phyloP scores from a whole-genome alignment of 1,140 invertebrate species.

The Chrysoperla carnea region DNA sequence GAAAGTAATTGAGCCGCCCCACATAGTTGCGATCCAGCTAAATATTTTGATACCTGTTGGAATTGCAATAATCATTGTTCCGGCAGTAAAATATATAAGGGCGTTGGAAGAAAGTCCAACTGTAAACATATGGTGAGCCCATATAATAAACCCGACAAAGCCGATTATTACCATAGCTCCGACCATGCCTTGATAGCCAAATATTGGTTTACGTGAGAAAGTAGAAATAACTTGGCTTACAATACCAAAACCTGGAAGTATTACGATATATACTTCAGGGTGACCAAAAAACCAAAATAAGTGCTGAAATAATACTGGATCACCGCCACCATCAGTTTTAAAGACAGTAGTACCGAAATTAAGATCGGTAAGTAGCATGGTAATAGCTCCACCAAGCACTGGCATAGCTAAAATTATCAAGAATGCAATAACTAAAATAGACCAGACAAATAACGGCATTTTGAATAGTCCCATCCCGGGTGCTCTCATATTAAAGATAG shows the following conservation, averaged over 20 bases:
- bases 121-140: constrained; percentile 54
- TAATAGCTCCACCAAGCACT: constrained; percentile 52
- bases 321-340: constrained; percentile 34
- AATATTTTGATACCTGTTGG: constrained; percentile 49
- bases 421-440: constrained; percentile 46
- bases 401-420: constrained; percentile 44
- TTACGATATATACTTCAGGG: constrained; percentile 60
- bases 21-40: constrained; percentile 37
- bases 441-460: constrained; percentile 42
- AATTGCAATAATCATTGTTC: constrained; percentile 55
- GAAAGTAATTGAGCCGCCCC: constrained; percentile 32
- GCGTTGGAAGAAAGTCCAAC: constrained; percentile 56
- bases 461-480: constrained; percentile 27
- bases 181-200: constrained; percentile 39
- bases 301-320: constrained; percentile 57
- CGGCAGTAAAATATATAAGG: constrained; percentile 52
- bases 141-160: constrained; percentile 45
- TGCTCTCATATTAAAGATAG: constrained; percentile 35
- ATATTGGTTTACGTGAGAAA: constrained; percentile 37
- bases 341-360: constrained; percentile 53
- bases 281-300: constrained; percentile 68
- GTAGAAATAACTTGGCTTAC: constrained; percentile 38
- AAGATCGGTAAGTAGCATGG: constrained; percentile 49
- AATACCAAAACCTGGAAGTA: constrained; percentile 42
- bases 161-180: constrained; percentile 46